Evolutionary conservation across 2,113 vertebrate genomes (phyloP).

Genomic region (Zonotrichia leucophrys): DNA sequence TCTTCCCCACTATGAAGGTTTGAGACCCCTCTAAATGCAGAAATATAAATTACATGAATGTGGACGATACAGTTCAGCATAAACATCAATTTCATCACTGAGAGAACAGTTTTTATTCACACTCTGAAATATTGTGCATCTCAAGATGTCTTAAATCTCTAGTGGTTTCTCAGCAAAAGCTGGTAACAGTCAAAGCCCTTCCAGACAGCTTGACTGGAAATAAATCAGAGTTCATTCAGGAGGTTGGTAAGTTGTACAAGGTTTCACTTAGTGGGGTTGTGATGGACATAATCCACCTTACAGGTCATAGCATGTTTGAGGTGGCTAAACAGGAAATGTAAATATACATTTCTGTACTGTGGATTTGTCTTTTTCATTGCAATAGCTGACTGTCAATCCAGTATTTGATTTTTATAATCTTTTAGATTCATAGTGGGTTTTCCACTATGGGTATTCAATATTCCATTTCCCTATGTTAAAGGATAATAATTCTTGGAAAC

Average conservation of each 20-base stretch:
- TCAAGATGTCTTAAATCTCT: not conserved
- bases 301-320: not conserved
- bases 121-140: not conserved
- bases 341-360: not conserved
- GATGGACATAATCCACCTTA: not conserved
- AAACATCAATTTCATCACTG: not conserved
- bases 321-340: not conserved
- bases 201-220: not conserved
- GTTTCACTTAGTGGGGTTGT: not conserved
- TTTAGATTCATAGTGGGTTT: not conserved
- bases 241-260: not conserved
- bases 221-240: accelerated
- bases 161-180: not conserved
- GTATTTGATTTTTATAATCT: not conserved
- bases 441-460: not conserved
- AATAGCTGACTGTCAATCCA: not conserved
- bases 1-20: not conserved
- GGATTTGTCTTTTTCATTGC: not conserved
- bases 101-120: not conserved
- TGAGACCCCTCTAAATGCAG: not conserved
- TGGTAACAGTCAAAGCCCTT: not conserved
- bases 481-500: not conserved
- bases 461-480: not conserved
- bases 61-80: not conserved
- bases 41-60: not conserved